Evolutionary conservation across 1,140 invertebrate genomes (phyloP).

Genomic region (Palaemon carinicauda): DNA sequence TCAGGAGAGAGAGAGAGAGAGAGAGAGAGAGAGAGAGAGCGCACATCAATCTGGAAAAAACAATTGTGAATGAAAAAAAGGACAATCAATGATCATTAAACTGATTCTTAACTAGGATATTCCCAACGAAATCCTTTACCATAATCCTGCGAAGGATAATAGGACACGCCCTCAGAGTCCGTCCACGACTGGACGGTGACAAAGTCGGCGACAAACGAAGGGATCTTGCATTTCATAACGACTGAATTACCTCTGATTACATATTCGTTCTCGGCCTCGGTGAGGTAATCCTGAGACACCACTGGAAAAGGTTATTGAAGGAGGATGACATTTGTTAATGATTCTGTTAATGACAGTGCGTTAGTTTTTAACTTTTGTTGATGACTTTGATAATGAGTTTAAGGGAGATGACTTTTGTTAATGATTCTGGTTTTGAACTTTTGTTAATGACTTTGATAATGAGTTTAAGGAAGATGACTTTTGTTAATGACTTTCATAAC

Average conservation of each 20-base stretch:
- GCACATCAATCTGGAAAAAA: not conserved
- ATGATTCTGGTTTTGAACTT: too few relatives aligned
- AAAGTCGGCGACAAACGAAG: slow-evolving; percentile 91
- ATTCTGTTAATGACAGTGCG: too few relatives aligned
- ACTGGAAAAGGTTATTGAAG: slow-evolving; percentile 74
- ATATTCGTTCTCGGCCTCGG: slow-evolving; percentile 90
- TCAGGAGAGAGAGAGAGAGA: not conserved
- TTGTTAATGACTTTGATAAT: too few relatives aligned
- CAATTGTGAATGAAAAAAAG: not conserved
- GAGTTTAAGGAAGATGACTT: too few relatives aligned
- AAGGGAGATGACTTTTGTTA: too few relatives aligned
- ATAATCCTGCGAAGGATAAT: slow-evolving; percentile 72
- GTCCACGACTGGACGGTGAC: slow-evolving; percentile 87
- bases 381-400: too few relatives aligned
- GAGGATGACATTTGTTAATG: too few relatives aligned
- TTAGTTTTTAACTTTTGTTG: too few relatives aligned
- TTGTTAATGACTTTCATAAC: too few relatives aligned
- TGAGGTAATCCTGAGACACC: slow-evolving; percentile 85
- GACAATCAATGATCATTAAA: not conserved
- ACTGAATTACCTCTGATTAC: slow-evolving; percentile 89
- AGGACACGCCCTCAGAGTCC: slow-evolving; percentile 78
- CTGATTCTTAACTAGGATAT: not conserved
- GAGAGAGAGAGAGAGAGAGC: not conserved
- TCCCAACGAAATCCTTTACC: slow-evolving; percentile 65
- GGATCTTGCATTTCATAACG: slow-evolving; percentile 89